Evolutionary conservation across 2,113 vertebrate species (phyloP).

Genomic region (Mustela nigripes): DNA sequence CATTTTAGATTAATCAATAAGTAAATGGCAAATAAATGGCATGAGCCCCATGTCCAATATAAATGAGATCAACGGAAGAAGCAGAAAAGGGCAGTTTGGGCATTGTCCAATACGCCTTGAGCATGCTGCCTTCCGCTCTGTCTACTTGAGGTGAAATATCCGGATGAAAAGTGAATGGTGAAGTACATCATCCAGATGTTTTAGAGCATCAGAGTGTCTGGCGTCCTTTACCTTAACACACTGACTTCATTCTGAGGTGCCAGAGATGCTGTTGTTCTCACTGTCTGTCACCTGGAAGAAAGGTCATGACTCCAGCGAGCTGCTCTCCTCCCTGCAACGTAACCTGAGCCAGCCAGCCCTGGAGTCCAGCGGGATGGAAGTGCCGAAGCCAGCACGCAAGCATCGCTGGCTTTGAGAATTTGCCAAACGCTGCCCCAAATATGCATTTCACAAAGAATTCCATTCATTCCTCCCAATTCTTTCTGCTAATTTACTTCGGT

Average conservation of each 20-base stretch:
- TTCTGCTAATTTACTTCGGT: slow-evolving; percentile 78
- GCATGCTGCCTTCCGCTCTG: slow-evolving; percentile 30
- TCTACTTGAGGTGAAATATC: neutral
- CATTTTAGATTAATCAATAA: slow-evolving; percentile 79
- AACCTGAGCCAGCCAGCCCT: slow-evolving; percentile 20
- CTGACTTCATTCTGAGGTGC: slow-evolving; percentile 47
- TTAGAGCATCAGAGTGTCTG: neutral
- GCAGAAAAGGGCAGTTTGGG: slow-evolving; percentile 66
- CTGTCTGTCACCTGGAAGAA: slow-evolving; percentile 48
- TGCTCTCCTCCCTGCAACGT: neutral
- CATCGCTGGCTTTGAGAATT: neutral
- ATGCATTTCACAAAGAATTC: slow-evolving; percentile 43
- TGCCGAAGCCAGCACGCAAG: accelerated
- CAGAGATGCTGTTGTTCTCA: slow-evolving; percentile 55
- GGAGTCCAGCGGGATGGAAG: neutral
- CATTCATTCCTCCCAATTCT: slow-evolving; percentile 72
- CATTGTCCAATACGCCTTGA: slow-evolving; percentile 3
- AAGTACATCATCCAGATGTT: neutral
- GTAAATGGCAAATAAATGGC: slow-evolving; percentile 77
- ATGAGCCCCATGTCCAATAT: slow-evolving; percentile 57
- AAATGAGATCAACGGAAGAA: slow-evolving; percentile 73
- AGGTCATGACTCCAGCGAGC: slow-evolving; percentile 27
- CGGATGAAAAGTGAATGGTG: neutral
- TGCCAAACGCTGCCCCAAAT: neutral
- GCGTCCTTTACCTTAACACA: neutral